Evolutionary conservation across 37 sponge, comb jelly and placozoan species (phyloP), one percentile per base, ranked within the genome.

Genomic region (Haliclona indistincta): DNA sequence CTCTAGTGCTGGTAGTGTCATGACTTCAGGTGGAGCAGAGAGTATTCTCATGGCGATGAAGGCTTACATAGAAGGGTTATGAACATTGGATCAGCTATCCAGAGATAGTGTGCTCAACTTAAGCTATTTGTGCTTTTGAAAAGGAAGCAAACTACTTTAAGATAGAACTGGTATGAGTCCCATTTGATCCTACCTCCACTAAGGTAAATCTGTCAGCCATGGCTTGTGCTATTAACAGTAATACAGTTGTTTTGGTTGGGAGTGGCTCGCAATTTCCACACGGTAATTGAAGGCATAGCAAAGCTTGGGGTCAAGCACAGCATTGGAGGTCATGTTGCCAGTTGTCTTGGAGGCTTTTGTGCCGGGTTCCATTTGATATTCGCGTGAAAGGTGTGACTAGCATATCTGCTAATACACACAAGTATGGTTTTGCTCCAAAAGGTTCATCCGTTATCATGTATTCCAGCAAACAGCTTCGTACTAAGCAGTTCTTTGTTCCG

Each of bases 321-420:
- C 2, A 44, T 98, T 51, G 93, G 90, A 23, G 30, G 81, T 2
- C 99, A 98, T 64, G 99, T 98, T 15, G 99, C 95, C 60, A 86
- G 86, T 52, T 98, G 99, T 69, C 86, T 98, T 0, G 99, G 99
- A 8, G 93, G 99, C 2, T 93, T 98, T 37, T 88, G 90, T 26
- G 99, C 99, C 11, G 99, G 99, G 15, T 95, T 72, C 94, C 86
- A 11, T 95, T 98, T 71, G 99, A 98, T 75, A 95, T 98, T 76
- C 53, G 93, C 38, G 85, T 98, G 1, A 64, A 81, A 30, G 99
- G 95, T 10, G 99, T 98, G 37, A 93, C 96, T 0, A 90, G 88
- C 63, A 93, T 98, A 29, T 95, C 95, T 1, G 83, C 87, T 13
- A 96, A 98, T 77, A 98, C 99, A 0, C 99, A 98, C 79, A 98